Evolutionary conservation across 2,888 invertebrate genomes (phyloP).

Genomic region (Sicus ferrugineus): DNA sequence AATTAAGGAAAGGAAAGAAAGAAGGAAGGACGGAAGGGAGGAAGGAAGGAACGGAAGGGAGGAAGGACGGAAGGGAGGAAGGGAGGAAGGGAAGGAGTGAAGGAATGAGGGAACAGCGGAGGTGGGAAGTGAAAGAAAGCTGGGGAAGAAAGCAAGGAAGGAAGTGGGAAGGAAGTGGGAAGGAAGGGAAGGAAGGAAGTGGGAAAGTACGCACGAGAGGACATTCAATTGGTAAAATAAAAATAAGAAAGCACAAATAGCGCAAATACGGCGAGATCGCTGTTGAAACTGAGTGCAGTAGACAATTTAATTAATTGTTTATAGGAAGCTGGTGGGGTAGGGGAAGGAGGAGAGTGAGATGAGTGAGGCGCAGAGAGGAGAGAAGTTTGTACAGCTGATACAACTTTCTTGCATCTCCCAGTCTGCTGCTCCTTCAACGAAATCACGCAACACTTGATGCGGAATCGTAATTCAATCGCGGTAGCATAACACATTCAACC

Average conservation of each 20-base stretch:
- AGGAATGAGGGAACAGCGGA: neutral
- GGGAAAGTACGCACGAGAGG: neutral
- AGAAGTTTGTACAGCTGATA: neutral
- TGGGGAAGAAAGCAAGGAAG: neutral
- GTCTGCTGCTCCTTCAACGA: conserved; percentile 8
- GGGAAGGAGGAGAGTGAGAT: neutral
- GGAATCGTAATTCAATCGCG: neutral
- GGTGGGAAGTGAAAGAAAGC: neutral
- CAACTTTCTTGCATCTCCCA: conserved; percentile 1
- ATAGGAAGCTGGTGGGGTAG: neutral
- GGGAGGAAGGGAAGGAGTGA: neutral
- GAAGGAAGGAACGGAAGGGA: neutral
- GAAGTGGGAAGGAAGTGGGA: neutral
- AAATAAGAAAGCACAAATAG: neutral
- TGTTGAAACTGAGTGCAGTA: conserved; percentile 8
- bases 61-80: neutral
- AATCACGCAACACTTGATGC: conserved; percentile 1
- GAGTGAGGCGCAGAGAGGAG: neutral
- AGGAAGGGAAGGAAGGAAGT: neutral
- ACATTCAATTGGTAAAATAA: neutral
- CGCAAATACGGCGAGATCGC: neutral
- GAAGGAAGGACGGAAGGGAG: neutral
- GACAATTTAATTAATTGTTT: conserved; percentile 31
- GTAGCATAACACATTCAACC: neutral
- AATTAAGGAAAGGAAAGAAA: neutral